Conservation (phyloP, 1,140 invertebrate genomes). For the Formica selysi region DNA sequence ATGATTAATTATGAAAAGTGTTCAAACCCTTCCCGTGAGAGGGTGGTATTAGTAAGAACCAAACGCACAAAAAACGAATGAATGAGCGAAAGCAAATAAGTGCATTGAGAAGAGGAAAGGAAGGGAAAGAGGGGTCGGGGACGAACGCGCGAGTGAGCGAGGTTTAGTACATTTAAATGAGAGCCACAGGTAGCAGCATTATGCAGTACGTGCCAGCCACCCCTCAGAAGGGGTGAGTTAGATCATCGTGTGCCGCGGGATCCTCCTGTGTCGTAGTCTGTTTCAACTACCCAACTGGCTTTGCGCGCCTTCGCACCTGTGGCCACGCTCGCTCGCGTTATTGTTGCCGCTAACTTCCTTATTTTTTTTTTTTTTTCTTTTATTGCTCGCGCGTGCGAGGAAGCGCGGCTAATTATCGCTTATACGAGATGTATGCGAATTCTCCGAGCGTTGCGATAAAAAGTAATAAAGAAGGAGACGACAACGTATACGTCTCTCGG, state of each 20-base stretch:
- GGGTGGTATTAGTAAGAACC: constrained; percentile 66
- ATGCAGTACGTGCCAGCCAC: constrained; percentile 81
- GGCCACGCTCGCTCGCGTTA: constrained; percentile 40
- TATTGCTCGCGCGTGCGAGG: constrained; percentile 51
- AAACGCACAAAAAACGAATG: constrained; percentile 63
- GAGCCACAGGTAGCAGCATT: constrained; percentile 83
- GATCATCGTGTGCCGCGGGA: constrained; percentile 77
- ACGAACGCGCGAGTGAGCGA: constrained; percentile 61
- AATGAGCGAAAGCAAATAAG: constrained; percentile 43
- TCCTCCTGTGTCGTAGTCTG: constrained; percentile 69
- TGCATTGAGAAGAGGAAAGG: constrained; percentile 39
- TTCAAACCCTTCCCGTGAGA: not conserved
- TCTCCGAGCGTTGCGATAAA: constrained; percentile 33
- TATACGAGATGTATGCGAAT: constrained; percentile 40
- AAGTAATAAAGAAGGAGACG: not conserved
- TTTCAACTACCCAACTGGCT: constrained; percentile 74
- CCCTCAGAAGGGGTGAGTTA: constrained; percentile 79
- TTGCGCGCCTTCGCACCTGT: constrained; percentile 73
- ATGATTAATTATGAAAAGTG: constrained; percentile 68
- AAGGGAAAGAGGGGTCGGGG: constrained; percentile 31
- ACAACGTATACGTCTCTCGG: too few species aligned
- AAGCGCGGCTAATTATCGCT: constrained; percentile 61
- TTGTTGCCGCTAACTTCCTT: constrained; percentile 46
- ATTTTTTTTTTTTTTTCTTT: not conserved
- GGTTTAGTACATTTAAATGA: constrained; percentile 83